Percentiles rank a stretch among this genome's conserved stretches.
Evolutionary conservation across 1,140 invertebrate genomes (phyloP).

Genomic region (Philotrypesis tridentata): DNA sequence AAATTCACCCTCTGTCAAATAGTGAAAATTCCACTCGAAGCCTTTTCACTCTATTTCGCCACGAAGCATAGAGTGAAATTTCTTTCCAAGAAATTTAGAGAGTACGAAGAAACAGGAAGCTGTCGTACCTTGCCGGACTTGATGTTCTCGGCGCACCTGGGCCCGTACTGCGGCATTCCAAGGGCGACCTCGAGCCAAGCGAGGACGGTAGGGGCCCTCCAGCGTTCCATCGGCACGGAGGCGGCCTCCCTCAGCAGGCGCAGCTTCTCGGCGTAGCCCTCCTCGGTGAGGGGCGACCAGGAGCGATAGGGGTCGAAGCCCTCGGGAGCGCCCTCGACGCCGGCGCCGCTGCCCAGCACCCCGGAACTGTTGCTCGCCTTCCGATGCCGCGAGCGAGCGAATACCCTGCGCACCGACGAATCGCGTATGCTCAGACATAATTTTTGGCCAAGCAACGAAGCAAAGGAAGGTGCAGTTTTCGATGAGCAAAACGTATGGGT

Average conservation of each 20-base stretch:
- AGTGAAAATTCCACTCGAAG: no score
- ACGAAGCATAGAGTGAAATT: background rate
- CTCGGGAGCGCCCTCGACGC: slow-evolving; percentile 61
- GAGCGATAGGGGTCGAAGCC: slow-evolving; percentile 71
- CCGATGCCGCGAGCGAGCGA: slow-evolving; percentile 87
- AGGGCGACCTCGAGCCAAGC: slow-evolving; percentile 95
- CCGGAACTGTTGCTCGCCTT: slow-evolving; percentile 76
- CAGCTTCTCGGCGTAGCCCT: slow-evolving; percentile 89
- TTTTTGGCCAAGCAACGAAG: no score
- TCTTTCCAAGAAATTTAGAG: no score
- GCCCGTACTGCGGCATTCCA: slow-evolving; percentile 94
- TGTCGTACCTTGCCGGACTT: slow-evolving; percentile 91
- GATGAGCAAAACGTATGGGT: no score
- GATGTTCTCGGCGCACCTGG: slow-evolving; percentile 91
- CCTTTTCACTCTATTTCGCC: no score
- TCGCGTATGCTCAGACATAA: no score
- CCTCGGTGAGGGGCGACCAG: slow-evolving; percentile 88
- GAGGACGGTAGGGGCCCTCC: slow-evolving; percentile 93
- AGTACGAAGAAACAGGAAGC: no score
- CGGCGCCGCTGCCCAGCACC: slow-evolving; percentile 62
- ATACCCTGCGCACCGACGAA: slow-evolving; percentile 77
- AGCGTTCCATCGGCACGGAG: slow-evolving; percentile 90
- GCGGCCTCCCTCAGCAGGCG: slow-evolving; percentile 88
- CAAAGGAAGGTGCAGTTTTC: no score
- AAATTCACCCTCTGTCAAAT: no score